phyloP scores from a whole-genome alignment of 30 jellyfish, hydroid and myxozoan genomes.

The Nemopilema nomurai region DNA sequence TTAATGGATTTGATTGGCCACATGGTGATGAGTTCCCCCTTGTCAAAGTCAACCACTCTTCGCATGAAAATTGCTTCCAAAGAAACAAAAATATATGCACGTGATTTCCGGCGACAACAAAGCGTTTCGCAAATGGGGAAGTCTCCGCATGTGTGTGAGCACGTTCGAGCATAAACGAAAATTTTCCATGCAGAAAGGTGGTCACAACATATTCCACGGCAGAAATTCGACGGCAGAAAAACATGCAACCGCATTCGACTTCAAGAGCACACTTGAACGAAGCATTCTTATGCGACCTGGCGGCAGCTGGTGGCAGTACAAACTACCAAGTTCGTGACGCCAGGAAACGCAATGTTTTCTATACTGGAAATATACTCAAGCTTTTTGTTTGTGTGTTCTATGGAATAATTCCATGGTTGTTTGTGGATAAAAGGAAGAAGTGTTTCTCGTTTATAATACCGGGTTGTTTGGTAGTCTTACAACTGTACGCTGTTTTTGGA shows the following conservation, averaged over 20 bases:
- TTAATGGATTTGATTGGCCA: no score
- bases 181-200: no score
- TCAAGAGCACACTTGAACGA: not conserved
- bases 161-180: no score
- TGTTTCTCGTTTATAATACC: slow-evolving; percentile 11
- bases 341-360: slow-evolving; percentile 17
- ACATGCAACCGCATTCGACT: not conserved
- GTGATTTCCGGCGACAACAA: no score
- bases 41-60: no score
- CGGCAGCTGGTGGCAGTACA: not conserved
- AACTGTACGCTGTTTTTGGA: slow-evolving; percentile 47
- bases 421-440: slow-evolving; percentile 11
- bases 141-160: no score
- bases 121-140: no score
- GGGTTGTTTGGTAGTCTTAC: slow-evolving; percentile 16
- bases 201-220: not conserved
- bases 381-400: slow-evolving; percentile 23
- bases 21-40: no score
- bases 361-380: slow-evolving; percentile 30
- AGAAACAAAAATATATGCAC: no score
- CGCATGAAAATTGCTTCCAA: no score
- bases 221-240: not conserved
- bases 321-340: not conserved
- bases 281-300: not conserved
- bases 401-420: slow-evolving; percentile 43